Evolutionary conservation across 1,140 invertebrate species (phyloP), one percentile per base, ranked within the genome.

Genomic region (Drosophila ambigua): DNA sequence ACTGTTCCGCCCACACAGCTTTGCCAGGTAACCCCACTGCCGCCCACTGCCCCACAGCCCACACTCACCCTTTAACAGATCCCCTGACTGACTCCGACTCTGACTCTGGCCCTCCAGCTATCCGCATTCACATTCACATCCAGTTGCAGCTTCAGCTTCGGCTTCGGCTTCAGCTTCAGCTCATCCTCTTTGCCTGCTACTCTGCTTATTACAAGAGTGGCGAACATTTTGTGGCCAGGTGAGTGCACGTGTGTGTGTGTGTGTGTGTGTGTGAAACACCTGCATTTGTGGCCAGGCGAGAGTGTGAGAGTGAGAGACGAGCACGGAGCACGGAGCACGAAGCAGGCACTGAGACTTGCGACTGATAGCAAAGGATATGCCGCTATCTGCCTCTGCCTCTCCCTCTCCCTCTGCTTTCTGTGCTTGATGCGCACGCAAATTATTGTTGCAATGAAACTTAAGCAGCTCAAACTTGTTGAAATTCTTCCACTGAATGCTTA

Each of bases 361-460:
- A 39, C 35, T 39, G 35, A 39, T 39, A 39, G 35, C 35, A 4
- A 11, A 13, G 39, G 24, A 50, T 31, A 45, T 23, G 23, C 4
- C 4, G 43, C 39, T 46, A 39, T 65, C 64, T 65, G 20, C 20
- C 20, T 0, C 13, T 31, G n/a, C 9, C 15, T 51, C 45, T 35
- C 58, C 5, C 20, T 11, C 6, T 31, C 24, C 8, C 24, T 26
- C 24, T 1, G 9, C 24, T 13, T 31, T 28, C 57, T 55, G 23
- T 62, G 52, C 73, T 64, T 77, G 64, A 63, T 69, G 71, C 79
- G 65, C 64, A 81, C 68, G 77, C 81, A 84, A 84, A 84, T 84
- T 80, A 84, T 84, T 77, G 78, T 75, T 80, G 72, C 78, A 80
- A 80, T 80, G 77, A 80, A 80, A 80, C 72, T 81, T 84, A 84